Evolutionary conservation across 2,888 invertebrate genomes (phyloP), one percentile per base, ranked within the genome.

Genomic region (Belgica antarctica): DNA sequence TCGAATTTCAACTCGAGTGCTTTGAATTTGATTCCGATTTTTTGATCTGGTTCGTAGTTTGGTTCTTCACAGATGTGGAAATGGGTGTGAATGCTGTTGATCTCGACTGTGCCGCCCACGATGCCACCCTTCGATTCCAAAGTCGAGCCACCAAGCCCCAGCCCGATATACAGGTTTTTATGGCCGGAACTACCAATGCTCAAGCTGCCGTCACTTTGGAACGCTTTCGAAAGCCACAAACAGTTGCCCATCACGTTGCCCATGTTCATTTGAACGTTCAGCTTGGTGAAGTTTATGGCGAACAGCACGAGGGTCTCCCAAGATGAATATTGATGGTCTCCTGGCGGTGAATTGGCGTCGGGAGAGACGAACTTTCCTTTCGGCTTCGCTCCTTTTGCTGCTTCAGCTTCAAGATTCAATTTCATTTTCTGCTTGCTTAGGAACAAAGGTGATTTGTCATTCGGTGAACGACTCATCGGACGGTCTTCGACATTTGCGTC

Each of bases 191-290:
- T 96, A 75, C 95, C 95, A 75, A 96, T 95, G 72, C 93, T 93
- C 24, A 97, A 83, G 31, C 95, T 86, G 0, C 96, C 96, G 76
- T 94, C 91, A 69, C 94, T 94, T 77, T 90, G 87, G 77, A 96
- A 93, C 77, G 94, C 94, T 77, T 92, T 90, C 7, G 93, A 94
- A 78, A 93, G 85, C 96, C 96, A 96, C 79, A 91, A 87, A 87
- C 97, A 96, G 77, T 96, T 96, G 12, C 99, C 98, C 96, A 99
- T 98, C 0, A 98, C 96, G 77, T 98, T 98, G 47, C 97, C 96
- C 96, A 99, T 99, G 80, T 98, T 98, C 90, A 98, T 97, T 77
- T 95, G 94, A 8, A 99, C 94, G 79, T 97, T 96, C 68, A 99
- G 84, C 75, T 92, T 89, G 59, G 96, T 94, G 79, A 98, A 94